Percentiles rank a stretch among this genome's conserved stretches.
phyloP scores from a whole-genome alignment of 2,797 vertebrate genomes.

The Scomberomorus guttatus region DNA sequence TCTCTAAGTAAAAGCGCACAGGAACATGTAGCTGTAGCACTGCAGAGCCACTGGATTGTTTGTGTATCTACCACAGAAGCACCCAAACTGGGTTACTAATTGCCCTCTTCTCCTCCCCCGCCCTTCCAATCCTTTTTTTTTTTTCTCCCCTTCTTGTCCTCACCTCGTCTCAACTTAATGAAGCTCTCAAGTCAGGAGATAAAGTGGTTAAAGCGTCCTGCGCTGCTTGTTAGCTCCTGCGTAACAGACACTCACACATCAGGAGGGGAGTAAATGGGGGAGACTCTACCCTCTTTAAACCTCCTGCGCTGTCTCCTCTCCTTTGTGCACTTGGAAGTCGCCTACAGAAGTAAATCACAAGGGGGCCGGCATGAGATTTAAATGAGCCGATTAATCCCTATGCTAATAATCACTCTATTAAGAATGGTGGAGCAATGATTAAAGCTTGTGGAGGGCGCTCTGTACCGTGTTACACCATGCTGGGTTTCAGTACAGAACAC shows the following conservation, averaged over 20 bases:
- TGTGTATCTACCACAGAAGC: constrained; percentile 22
- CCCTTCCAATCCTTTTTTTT: constrained; percentile 5
- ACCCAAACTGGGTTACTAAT: constrained; percentile 54
- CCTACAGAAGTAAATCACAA: constrained; percentile 61
- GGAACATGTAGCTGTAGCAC: background rate
- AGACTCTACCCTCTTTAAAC: constrained; percentile 31
- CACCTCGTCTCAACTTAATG: constrained; percentile 43
- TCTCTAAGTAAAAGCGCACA: constrained; percentile 3
- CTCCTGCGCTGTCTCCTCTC: constrained; percentile 19
- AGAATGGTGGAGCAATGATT: constrained; percentile 61
- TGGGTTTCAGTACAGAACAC: constrained; percentile 24
- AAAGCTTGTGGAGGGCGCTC: constrained; percentile 46
- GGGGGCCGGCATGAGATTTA: constrained; percentile 61
- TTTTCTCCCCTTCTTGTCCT: constrained; percentile 5
- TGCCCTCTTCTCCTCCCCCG: constrained; percentile 14
- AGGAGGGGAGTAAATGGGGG: constrained; percentile 32
- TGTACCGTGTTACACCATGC: constrained; percentile 12
- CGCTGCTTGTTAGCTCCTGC: constrained; percentile 59
- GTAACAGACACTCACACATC: constrained; percentile 53
- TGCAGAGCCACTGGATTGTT: constrained; percentile 21
- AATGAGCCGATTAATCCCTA: constrained; percentile 76
- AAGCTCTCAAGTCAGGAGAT: constrained; percentile 55
- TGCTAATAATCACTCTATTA: constrained; percentile 75
- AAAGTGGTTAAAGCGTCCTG: constrained; percentile 46
- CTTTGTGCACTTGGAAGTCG: constrained; percentile 54